Conservation (phyloP, 1,140 invertebrate species). For the Venustaconcha ellipsiformis region DNA sequence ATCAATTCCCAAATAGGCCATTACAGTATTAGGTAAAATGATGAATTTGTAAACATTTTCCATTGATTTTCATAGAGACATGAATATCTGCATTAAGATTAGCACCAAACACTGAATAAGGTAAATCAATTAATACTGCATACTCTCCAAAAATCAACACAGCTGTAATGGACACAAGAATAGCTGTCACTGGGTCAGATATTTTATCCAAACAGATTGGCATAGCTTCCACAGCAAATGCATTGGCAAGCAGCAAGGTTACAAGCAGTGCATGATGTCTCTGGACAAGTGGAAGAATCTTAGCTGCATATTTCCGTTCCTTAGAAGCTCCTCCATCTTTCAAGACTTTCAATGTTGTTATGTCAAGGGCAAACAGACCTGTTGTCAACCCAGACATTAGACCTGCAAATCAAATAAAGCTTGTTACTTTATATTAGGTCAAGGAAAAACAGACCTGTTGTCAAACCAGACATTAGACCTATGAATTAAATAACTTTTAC, state of each 20-base stretch:
- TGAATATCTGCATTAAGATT: no score
- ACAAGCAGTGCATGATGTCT: constrained; percentile 65
- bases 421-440: constrained; percentile 43
- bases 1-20: no score
- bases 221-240: constrained; percentile 66
- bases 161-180: constrained; percentile 64
- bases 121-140: constrained; percentile 24
- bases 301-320: constrained; percentile 58
- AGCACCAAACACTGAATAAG: no score
- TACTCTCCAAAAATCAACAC: constrained; percentile 69
- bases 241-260: constrained; percentile 64
- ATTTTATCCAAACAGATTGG: constrained; percentile 66
- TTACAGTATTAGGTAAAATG: no score
- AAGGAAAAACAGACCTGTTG: constrained; percentile 63
- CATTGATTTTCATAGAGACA: no score
- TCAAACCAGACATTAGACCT: constrained; percentile 67
- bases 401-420: constrained; percentile 46
- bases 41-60: no score
- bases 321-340: constrained; percentile 56
- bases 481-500: constrained; percentile 20
- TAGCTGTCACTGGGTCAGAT: constrained; percentile 62
- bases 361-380: constrained; percentile 64
- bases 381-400: constrained; percentile 66
- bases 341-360: constrained; percentile 59
- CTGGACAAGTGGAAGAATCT: constrained; percentile 61